Evolutionary conservation across 2,113 vertebrate genomes (phyloP).

Genomic region (Atractosteus spatula): DNA sequence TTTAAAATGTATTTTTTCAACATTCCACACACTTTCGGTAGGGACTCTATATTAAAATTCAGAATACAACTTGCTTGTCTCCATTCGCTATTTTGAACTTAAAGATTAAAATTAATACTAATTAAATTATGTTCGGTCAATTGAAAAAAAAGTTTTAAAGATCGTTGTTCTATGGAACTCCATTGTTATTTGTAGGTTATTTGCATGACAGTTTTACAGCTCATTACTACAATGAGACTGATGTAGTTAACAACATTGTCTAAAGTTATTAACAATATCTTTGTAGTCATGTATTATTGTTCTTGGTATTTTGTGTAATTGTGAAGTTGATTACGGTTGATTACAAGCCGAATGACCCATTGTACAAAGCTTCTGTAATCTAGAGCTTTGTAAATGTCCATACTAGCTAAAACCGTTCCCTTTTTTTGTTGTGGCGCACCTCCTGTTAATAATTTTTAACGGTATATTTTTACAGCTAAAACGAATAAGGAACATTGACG

Average conservation of each 20-base stretch:
- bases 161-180: too few relatives aligned
- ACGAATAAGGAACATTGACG: conserved; percentile 19
- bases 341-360: background rate
- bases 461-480: conserved; percentile 30
- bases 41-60: too few relatives aligned
- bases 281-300: background rate
- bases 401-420: too few relatives aligned
- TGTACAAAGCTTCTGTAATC: background rate
- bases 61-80: too few relatives aligned
- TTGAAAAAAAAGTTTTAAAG: too few relatives aligned
- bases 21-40: too few relatives aligned
- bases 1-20: too few relatives aligned
- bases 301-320: conserved; percentile 3
- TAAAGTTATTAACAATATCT: background rate
- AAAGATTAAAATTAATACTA: too few relatives aligned
- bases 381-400: too few relatives aligned
- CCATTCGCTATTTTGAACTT: too few relatives aligned
- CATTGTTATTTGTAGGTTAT: background rate
- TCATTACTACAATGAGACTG: background rate
- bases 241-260: conserved; percentile 5
- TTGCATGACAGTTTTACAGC: conserved; percentile 9
- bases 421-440: too few relatives aligned
- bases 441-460: conserved; percentile 7
- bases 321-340: background rate
- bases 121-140: too few relatives aligned